Evolutionary conservation across 2,113 vertebrate genomes (phyloP).

Genomic region (Rhegmatorhina hoffmannsi): DNA sequence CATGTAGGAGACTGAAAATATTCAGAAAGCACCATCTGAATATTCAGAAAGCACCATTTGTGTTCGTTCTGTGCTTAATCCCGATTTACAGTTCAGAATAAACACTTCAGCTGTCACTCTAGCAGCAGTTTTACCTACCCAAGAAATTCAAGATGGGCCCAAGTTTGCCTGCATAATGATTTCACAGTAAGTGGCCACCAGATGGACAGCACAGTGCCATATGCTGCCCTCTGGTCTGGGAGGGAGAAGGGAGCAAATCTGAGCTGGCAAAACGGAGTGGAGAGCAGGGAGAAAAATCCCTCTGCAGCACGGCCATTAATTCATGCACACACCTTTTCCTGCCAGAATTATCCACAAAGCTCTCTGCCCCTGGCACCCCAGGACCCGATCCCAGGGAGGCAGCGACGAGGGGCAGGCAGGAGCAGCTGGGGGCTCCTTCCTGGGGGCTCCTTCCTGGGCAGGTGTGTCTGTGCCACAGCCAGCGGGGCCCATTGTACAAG

Average conservation of each 20-base stretch:
- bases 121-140: constrained; percentile 13
- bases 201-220: constrained; percentile 41
- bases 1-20: background rate
- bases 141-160: constrained; percentile 22
- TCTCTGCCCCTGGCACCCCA: background rate
- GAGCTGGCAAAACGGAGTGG: background rate
- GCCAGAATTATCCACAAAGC: background rate
- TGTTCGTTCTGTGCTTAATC: background rate
- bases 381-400: background rate
- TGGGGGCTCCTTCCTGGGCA: no score
- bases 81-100: background rate
- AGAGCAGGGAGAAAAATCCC: background rate
- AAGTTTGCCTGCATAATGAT: constrained; percentile 15
- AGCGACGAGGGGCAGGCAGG: accelerated
- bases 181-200: constrained; percentile 45
- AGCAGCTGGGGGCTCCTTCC: no score
- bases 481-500: no score
- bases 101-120: constrained; percentile 18
- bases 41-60: background rate
- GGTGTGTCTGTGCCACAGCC: no score
- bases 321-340: background rate
- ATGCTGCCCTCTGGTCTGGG: constrained; percentile 36
- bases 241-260: constrained; percentile 4
- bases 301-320: background rate
- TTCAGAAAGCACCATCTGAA: background rate